These are phyloP conservation scores for Caenorhabditis sp. DNA, from an alignment of 2,888 invertebrate genomes.

Conservation along the genomic window DNA sequence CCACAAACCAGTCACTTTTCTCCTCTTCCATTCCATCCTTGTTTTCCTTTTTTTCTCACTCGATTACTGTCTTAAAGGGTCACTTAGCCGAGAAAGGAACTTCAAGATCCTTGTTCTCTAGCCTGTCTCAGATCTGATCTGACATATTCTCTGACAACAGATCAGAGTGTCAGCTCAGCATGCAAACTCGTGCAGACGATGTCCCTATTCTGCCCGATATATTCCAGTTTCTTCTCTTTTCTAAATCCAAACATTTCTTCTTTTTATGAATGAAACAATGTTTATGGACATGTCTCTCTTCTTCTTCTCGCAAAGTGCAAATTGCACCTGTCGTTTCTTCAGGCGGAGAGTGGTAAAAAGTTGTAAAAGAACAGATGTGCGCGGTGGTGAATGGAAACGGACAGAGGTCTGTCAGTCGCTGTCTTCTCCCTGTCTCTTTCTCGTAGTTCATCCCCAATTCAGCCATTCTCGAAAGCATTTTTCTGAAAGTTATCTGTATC, in stretches of 20 bases:
- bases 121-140: too few relatives aligned
- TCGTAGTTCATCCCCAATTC: too few relatives aligned
- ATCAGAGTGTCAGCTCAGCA: too few relatives aligned
- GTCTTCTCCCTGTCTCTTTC: neutral
- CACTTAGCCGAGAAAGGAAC: neutral
- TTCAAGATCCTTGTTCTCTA: neutral
- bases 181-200: neutral
- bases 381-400: too few relatives aligned
- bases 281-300: constrained; percentile 38
- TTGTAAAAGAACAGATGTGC: constrained; percentile 59
- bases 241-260: constrained; percentile 22
- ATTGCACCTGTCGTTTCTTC: constrained; percentile 47
- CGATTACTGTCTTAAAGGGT: constrained; percentile 4
- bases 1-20: constrained; percentile 24
- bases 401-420: neutral
- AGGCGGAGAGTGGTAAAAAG: constrained; percentile 53
- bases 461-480: too few relatives aligned
- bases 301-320: constrained; percentile 52
- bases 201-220: neutral
- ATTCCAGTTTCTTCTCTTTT: constrained; percentile 1
- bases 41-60: constrained; percentile 6
- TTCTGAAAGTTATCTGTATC: too few relatives aligned
- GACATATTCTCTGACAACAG: too few relatives aligned
- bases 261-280: neutral
- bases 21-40: neutral